Conservation (phyloP, 2,113 vertebrate species). For the Drymodes brunneopygia region DNA sequence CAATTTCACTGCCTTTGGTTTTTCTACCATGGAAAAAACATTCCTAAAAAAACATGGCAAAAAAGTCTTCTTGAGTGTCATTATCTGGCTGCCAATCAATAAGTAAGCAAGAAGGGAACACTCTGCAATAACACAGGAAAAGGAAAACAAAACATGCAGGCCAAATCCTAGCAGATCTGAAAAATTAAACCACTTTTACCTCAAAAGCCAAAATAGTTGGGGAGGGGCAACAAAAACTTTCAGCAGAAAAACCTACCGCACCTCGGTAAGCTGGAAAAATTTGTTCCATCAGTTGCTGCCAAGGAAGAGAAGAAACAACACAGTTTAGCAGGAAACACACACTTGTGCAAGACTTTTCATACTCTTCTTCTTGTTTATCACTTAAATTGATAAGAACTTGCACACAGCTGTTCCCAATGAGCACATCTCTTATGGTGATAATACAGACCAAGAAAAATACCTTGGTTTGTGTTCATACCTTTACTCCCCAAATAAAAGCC, state of each 20-base stretch:
- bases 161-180: slow-evolving; percentile 17
- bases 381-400: not conserved
- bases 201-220: not conserved
- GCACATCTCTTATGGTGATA: not conserved
- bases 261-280: not conserved
- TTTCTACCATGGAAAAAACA: not conserved
- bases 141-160: not conserved
- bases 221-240: not conserved
- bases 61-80: not conserved
- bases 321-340: not conserved
- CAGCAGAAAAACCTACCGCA: not conserved
- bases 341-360: not conserved
- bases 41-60: not conserved
- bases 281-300: not conserved
- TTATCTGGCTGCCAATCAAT: not conserved
- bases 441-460: not conserved
- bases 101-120: slow-evolving; percentile 18
- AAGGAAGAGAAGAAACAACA: not conserved
- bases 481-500: not conserved
- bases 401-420: not conserved
- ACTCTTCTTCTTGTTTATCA: not conserved
- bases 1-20: not conserved
- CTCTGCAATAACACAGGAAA: slow-evolving; percentile 10
- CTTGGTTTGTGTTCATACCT: not conserved
- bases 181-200: not conserved